phyloP scores from a whole-genome alignment of 2,113 vertebrate species.

The Gallinago jamesoni region DNA sequence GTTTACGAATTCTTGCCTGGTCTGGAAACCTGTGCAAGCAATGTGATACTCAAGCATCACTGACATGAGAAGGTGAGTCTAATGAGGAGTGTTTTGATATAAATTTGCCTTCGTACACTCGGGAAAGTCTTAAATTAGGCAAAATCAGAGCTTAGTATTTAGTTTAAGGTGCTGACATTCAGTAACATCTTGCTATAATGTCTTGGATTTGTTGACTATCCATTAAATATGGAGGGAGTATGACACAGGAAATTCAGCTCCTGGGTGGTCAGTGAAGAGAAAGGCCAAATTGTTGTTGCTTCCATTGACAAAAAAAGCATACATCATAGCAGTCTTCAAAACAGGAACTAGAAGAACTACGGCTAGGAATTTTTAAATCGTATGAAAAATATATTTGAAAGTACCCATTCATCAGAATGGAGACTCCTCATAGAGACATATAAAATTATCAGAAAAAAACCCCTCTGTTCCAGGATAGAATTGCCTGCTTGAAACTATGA shows the following conservation, averaged over 20 bases:
- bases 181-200: background rate
- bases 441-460: background rate
- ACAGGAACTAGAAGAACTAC: background rate
- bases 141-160: background rate
- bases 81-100: background rate
- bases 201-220: background rate
- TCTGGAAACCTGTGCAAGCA: background rate
- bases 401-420: background rate
- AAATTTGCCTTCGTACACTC: background rate
- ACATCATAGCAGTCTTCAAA: background rate
- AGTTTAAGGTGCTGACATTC: background rate
- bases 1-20: background rate
- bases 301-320: background rate
- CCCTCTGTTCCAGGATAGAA: background rate
- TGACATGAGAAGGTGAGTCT: background rate
- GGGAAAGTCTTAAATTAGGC: background rate
- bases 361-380: background rate
- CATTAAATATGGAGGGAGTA: background rate
- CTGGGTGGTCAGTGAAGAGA: background rate
- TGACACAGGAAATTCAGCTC: background rate
- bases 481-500: background rate
- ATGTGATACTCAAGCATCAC: background rate
- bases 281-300: background rate
- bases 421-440: background rate
- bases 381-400: background rate